Conservation (phyloP, 2,113 vertebrate species). For the Leiothrix lutea region DNA sequence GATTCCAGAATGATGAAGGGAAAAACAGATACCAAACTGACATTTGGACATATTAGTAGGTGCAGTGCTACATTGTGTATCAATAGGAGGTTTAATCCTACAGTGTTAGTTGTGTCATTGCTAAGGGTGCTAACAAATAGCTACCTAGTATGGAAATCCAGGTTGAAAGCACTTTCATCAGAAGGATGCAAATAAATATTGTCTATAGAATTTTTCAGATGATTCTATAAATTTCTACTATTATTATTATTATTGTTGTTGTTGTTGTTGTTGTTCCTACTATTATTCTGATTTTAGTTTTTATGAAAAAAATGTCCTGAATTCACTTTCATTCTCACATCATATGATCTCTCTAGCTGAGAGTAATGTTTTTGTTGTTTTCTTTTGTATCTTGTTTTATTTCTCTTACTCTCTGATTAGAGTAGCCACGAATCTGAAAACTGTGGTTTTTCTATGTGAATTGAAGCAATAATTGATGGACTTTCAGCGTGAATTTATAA, state of each 20-base stretch:
- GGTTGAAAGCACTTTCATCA: background rate
- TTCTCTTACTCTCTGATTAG: background rate
- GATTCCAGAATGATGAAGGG: background rate
- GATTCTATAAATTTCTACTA: background rate
- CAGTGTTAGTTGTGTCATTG: background rate
- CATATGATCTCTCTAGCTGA: background rate
- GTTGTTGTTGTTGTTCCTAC: background rate
- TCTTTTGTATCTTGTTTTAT: background rate
- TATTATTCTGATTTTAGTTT: background rate
- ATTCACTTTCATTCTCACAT: background rate
- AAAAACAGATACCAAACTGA: background rate
- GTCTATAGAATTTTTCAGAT: background rate
- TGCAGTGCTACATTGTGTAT: rapidly evolving
- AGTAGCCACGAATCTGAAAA: background rate
- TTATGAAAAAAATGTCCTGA: background rate
- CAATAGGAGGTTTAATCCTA: background rate
- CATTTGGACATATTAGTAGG: background rate
- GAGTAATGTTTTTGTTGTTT: background rate
- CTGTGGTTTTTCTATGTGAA: background rate
- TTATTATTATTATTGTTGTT: too few relatives aligned
- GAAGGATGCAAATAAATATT: background rate
- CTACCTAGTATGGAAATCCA: background rate
- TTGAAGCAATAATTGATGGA: background rate
- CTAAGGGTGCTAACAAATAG: background rate
- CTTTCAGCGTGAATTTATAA: background rate